Evolutionary conservation across 2,113 vertebrate genomes (phyloP).

Genomic region (Notothenia rossii): DNA sequence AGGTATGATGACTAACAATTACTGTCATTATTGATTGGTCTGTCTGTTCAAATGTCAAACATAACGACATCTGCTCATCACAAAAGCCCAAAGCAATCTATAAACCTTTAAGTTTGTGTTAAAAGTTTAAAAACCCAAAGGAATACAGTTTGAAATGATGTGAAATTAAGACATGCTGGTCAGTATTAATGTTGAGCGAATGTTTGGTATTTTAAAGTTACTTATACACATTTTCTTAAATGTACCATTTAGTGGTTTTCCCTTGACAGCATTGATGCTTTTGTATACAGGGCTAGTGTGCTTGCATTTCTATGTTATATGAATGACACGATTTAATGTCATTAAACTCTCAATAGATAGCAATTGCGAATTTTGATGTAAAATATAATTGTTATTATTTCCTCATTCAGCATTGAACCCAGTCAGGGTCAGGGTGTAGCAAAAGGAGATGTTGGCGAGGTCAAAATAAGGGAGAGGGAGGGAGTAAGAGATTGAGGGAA

Average conservation of each 20-base stretch:
- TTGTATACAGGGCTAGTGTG: not conserved
- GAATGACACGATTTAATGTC: too few species aligned
- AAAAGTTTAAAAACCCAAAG: conserved; percentile 8
- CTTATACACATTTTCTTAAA: not conserved
- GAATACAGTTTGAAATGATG: not conserved
- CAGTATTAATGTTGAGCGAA: not conserved
- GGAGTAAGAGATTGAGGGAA: conserved; percentile 35
- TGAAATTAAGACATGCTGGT: conserved; percentile 7
- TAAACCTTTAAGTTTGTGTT: not conserved
- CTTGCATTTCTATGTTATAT: not conserved
- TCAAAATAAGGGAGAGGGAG: conserved; percentile 26
- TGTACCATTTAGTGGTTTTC: not conserved
- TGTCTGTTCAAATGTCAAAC: not conserved
- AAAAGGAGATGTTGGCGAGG: conserved; percentile 34
- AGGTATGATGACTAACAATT: not conserved
- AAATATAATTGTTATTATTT: not conserved
- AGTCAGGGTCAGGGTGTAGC: conserved; percentile 19
- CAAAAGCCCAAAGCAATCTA: not conserved
- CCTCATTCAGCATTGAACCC: conserved; percentile 29
- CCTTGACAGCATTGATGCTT: too few species aligned
- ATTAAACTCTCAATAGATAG: too few species aligned
- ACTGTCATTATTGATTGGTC: conserved; percentile 1
- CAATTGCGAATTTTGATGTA: not conserved
- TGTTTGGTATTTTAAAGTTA: not conserved
- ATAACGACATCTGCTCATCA: conserved; percentile 7